These are phyloP conservation scores for Choristoneura rosaceana DNA, from an alignment of 2,888 invertebrate species.

Conservation along the genomic window DNA sequence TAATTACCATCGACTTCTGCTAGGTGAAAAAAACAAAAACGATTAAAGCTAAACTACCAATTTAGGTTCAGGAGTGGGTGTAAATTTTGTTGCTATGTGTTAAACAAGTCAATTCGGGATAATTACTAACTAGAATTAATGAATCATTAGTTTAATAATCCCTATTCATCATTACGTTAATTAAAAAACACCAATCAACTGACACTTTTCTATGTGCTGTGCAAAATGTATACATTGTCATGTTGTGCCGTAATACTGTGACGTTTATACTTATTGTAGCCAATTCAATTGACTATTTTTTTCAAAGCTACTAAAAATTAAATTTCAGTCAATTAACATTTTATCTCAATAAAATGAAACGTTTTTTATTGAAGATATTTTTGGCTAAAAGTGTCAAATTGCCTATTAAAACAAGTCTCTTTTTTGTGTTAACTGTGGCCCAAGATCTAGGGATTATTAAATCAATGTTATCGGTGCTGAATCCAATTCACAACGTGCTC, in stretches of 20 bases:
- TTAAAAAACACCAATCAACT: too few species aligned
- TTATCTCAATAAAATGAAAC: too few species aligned
- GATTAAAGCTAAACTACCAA: conserved; percentile 29
- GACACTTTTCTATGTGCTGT: too few species aligned
- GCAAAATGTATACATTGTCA: too few species aligned
- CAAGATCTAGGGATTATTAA: background rate
- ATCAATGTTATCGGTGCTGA: background rate
- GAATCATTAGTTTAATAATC: background rate
- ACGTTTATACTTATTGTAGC: too few species aligned
- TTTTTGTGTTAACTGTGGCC: background rate
- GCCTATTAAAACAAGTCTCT: too few species aligned
- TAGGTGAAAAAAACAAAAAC: conserved; percentile 38
- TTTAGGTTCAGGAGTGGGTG: conserved; percentile 2
- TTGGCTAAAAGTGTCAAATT: background rate
- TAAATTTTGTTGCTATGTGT: conserved; percentile 18
- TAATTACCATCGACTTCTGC: conserved; percentile 43
- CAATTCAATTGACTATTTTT: too few species aligned
- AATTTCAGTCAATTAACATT: too few species aligned
- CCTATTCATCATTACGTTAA: background rate
- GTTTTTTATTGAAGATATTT: too few species aligned
- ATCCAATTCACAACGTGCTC: conserved; percentile 6
- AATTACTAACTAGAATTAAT: background rate
- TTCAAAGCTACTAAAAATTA: too few species aligned
- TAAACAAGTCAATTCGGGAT: background rate
- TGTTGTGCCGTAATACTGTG: too few species aligned